Evolutionary conservation across 2,888 invertebrate genomes (phyloP), one percentile per base, ranked within the genome.

Genomic region (Brenthis daphne): DNA sequence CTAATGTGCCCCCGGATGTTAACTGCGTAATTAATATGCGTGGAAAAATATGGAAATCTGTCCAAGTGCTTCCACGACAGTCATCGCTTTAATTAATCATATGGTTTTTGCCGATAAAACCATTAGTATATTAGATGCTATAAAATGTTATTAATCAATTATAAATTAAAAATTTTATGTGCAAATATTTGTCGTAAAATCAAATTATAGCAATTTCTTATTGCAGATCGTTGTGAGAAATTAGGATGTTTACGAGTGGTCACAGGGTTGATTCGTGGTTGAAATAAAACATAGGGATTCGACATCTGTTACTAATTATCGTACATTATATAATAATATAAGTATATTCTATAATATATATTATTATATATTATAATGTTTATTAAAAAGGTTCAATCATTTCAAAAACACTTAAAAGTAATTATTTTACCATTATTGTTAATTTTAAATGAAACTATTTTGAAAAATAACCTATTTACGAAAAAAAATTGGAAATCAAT

Each of bases 11-110:
- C 77, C 74, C 82, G 78, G 78, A 82, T 82, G 81, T 81, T 83
- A 83, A 86, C 79, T 79, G 81, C 77, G 85, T 85, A 85, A 87
- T 87, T 87, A 87, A 85, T 86, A 83, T 81, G 79, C 82, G 78
- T 78, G 80, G 79, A 79, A 85, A 75, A 70, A 85, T 85, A 83
- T 83, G 79, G 80, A 84, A 84, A 65, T 65, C 67, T 63, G 63
- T 51, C 72, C 70, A 72, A 72, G 70, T 72, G 63, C 54, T 56
- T 61, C 43, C 54, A 57, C 64, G 66, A 68, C 57, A 70, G 67
- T 74, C 71, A 73, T 73, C 67, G 69, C 65, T 73, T 70, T 72
- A 72, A 74, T 72, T 72, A 69, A 72, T 72, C 57, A 65, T 70
- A 51, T 50, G 47, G 47, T 64, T 69, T 56, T 63, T 67, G 51